phyloP scores from a whole-genome alignment of 2,888 invertebrate species.

The Aleiodes alternator region DNA sequence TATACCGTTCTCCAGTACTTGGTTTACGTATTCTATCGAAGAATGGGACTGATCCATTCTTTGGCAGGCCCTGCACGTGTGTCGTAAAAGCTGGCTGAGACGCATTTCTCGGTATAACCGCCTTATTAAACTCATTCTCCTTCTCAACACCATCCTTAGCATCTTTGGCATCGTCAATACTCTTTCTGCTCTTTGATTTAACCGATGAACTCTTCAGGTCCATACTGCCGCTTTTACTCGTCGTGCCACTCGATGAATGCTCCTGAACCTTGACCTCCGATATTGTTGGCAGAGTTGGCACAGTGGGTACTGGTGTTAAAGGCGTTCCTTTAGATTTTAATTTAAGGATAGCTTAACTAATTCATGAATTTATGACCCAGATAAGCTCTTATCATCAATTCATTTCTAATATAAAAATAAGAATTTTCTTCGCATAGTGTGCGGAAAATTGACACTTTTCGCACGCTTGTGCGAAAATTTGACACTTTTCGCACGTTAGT shows the following conservation, averaged over 20 bases:
- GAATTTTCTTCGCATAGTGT: too few relatives aligned
- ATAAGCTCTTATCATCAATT: not conserved
- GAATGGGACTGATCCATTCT: conserved; percentile 93
- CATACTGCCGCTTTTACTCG: conserved; percentile 76
- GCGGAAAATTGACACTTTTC: too few relatives aligned
- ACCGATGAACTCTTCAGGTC: conserved; percentile 68
- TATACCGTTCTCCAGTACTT: conserved; percentile 88
- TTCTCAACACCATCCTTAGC: conserved; percentile 63
- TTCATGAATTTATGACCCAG: conserved; percentile 32
- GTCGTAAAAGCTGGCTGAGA: conserved; percentile 91
- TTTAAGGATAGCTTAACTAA: conserved; percentile 55
- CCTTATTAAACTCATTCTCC: conserved; percentile 73
- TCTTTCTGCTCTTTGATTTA: conserved; percentile 67
- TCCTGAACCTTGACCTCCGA: conserved; percentile 88
- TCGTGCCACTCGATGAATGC: conserved; percentile 78
- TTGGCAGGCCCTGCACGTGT: conserved; percentile 84
- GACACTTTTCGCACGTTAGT: too few relatives aligned
- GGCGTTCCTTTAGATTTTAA: conserved; percentile 78
- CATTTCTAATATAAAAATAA: not conserved
- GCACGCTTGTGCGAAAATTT: too few relatives aligned
- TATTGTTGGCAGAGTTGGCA: conserved; percentile 92
- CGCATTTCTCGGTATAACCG: conserved; percentile 86
- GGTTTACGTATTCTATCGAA: conserved; percentile 91
- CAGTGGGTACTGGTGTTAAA: conserved; percentile 88
- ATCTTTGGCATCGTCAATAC: conserved; percentile 74